phyloP scores from a whole-genome alignment of 2,797 vertebrate species.

The Gallinago solitaria region DNA sequence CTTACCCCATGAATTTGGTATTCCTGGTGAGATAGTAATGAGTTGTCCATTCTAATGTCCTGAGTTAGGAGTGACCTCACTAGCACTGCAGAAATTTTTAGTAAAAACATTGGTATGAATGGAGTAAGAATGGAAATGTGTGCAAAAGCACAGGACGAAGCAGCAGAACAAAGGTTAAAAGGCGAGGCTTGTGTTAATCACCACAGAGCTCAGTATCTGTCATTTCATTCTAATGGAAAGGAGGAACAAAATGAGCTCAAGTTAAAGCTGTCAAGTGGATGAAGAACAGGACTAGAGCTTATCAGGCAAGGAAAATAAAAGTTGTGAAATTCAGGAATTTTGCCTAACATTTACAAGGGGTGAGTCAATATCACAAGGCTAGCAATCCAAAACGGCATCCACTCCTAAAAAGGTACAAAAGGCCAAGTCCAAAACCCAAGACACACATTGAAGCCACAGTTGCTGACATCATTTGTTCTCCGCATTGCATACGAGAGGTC shows the following conservation, averaged over 20 bases:
- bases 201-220: background rate
- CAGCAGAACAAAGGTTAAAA: background rate
- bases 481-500: rapidly evolving
- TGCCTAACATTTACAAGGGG: background rate
- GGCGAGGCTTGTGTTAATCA: background rate
- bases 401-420: background rate
- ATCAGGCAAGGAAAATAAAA: background rate
- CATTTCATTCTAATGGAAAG: background rate
- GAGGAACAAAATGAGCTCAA: background rate
- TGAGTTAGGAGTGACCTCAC: background rate
- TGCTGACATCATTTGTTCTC: background rate
- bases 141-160: background rate
- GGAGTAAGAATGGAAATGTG: background rate
- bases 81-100: background rate
- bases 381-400: background rate
- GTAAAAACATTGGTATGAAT: background rate
- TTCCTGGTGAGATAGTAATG: background rate
- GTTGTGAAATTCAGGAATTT: conserved; percentile 16
- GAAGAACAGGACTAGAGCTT: conserved; percentile 1
- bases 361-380: conserved; percentile 10
- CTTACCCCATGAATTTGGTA: background rate
- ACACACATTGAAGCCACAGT: background rate
- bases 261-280: background rate
- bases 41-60: background rate
- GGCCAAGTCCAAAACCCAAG: background rate